Conservation (phyloP, 2,888 invertebrate genomes). For the Andrena hattorfiana region DNA sequence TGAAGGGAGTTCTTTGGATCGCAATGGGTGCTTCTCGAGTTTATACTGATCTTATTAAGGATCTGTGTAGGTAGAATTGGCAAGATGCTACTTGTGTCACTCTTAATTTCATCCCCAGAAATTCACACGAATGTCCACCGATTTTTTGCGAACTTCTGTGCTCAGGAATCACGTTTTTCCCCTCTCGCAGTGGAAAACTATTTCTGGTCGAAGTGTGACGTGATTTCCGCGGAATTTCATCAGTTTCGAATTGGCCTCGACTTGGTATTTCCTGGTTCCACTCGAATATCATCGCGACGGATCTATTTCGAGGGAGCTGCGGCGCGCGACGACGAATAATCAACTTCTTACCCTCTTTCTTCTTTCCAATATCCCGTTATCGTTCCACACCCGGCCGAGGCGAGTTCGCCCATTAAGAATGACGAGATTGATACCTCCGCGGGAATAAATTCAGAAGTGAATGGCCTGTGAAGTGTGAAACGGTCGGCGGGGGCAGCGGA, state of each 20-base stretch:
- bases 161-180: background rate
- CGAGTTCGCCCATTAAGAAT: slow-evolving; percentile 16
- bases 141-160: background rate
- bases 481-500: slow-evolving; percentile 54
- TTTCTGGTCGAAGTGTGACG: slow-evolving; percentile 2
- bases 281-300: background rate
- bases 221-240: slow-evolving; percentile 13
- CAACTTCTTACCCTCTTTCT: background rate
- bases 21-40: too few species aligned
- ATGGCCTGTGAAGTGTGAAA: slow-evolving; percentile 65
- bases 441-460: slow-evolving; percentile 61
- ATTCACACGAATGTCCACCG: background rate
- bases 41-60: too few species aligned
- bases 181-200: background rate
- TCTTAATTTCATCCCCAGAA: slow-evolving; percentile 2
- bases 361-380: background rate
- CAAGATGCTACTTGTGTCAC: background rate
- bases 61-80: background rate
- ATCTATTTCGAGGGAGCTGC: background rate
- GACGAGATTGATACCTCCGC: slow-evolving; percentile 54
- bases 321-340: background rate
- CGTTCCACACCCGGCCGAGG: background rate
- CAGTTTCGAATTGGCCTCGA: background rate
- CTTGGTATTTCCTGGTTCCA: slow-evolving; percentile 39
- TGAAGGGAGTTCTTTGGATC: too few species aligned